Evolutionary conservation across 2,113 vertebrate species (phyloP).

Genomic region (Mastomys natalensis): DNA sequence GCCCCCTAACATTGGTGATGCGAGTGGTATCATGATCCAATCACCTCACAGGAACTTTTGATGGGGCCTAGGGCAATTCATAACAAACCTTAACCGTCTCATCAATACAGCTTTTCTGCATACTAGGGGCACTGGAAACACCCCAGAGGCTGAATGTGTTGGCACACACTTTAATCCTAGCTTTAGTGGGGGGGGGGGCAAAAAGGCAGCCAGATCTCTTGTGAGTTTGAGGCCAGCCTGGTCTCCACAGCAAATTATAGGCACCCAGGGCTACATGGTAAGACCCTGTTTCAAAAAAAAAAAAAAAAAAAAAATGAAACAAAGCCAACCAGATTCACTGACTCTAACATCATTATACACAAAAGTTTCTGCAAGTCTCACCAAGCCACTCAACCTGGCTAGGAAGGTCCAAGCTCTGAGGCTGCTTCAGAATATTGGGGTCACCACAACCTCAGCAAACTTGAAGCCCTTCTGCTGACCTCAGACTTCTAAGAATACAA

Average conservation of each 20-base stretch:
- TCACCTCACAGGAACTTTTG: neutral
- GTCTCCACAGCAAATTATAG: neutral
- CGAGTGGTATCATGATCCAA: too few species aligned
- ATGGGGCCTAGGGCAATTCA: neutral
- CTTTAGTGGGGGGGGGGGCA: too few species aligned
- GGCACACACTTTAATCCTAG: neutral
- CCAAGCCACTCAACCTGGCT: neutral
- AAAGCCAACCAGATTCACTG: neutral
- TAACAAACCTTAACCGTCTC: neutral
- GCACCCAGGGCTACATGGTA: neutral
- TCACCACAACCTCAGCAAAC: too few species aligned
- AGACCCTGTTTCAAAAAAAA: neutral
- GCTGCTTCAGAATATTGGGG: neutral
- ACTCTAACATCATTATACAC: neutral
- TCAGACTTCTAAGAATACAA: neutral
- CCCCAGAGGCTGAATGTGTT: neutral
- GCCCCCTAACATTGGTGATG: neutral
- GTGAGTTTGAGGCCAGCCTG: neutral
- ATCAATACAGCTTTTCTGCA: neutral
- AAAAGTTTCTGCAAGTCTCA: neutral
- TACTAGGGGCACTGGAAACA: neutral
- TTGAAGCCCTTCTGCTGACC: neutral
- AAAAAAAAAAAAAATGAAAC: rapidly evolving
- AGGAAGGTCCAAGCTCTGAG: neutral
- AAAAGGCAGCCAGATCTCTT: neutral